Evolutionary conservation across 23 tunicate genomes (phyloP).

Genomic region (Corella eumyota): DNA sequence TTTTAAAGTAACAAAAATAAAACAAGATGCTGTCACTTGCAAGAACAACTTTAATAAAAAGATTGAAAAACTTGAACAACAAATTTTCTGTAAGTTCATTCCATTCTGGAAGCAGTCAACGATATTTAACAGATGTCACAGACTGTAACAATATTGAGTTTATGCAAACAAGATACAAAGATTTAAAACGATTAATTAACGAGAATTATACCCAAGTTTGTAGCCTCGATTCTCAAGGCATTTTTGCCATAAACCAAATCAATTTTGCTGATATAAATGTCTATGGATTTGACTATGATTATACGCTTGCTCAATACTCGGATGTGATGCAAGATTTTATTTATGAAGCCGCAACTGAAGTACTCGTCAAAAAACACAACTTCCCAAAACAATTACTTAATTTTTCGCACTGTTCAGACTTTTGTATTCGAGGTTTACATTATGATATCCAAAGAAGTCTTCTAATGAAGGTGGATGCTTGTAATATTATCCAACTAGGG

Average conservation of each 20-base stretch:
- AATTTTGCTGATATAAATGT: constrained; percentile 35
- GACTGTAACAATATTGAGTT: constrained; percentile 21
- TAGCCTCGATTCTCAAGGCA: constrained; percentile 25
- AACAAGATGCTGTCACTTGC: too few species aligned
- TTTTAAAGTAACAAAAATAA: too few species aligned
- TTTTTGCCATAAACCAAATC: constrained; percentile 89
- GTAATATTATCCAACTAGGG: constrained; percentile 71
- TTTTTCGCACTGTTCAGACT: constrained; percentile 43
- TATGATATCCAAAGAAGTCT: constrained; percentile 75
- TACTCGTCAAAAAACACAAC: constrained; percentile 41
- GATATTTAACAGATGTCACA: constrained; percentile 10
- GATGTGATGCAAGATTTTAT: constrained; percentile 89
- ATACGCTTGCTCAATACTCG: constrained; percentile 92
- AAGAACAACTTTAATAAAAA: too few species aligned
- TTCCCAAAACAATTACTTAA: constrained; percentile 49
- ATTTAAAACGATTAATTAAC: constrained; percentile 20
- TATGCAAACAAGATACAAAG: constrained; percentile 40
- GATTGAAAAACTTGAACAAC: too few species aligned
- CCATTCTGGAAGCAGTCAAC: background rate
- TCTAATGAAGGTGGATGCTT: constrained; percentile 89
- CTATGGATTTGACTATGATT: constrained; percentile 98
- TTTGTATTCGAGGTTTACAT: constrained; percentile 92
- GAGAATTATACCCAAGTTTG: constrained; percentile 28
- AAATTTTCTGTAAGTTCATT: too few species aligned
- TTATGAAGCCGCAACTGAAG: constrained; percentile 43